phyloP scores from a whole-genome alignment of 2,888 invertebrate species.

The Flexamia atlantica region DNA sequence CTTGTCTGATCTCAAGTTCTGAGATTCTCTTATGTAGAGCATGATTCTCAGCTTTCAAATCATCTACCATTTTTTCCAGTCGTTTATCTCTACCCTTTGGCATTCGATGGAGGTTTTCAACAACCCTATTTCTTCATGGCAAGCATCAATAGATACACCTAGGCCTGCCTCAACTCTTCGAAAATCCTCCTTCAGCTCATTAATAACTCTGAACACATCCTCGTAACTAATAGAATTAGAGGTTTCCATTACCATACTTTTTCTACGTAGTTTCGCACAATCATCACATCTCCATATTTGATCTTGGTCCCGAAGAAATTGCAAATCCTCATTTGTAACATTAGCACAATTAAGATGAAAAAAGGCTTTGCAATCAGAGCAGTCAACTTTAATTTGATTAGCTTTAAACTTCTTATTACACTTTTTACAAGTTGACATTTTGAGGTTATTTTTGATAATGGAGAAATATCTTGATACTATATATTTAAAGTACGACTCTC shows the following conservation, averaged over 20 bases:
- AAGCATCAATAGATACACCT: background rate
- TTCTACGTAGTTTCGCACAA: background rate
- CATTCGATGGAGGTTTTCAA: background rate
- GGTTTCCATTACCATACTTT: background rate
- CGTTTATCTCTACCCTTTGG: background rate
- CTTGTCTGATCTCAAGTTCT: background rate
- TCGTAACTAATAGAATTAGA: background rate
- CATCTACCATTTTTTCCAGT: background rate
- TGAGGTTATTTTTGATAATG: background rate
- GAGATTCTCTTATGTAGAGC: background rate
- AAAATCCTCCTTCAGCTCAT: background rate
- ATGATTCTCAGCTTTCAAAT: conserved; percentile 3
- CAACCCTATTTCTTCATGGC: background rate
- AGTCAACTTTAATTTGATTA: background rate
- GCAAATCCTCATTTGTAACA: background rate
- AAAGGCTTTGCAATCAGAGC: background rate
- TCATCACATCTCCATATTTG: background rate
- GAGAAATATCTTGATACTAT: too few relatives aligned
- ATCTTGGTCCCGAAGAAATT: conserved; percentile 19
- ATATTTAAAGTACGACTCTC: too few relatives aligned
- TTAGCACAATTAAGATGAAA: background rate
- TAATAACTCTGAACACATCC: background rate
- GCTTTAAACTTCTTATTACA: background rate
- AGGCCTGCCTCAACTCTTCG: background rate
- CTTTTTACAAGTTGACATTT: background rate